Conservation (phyloP, 1,140 invertebrate species). For the Brachionus plicatilis region DNA sequence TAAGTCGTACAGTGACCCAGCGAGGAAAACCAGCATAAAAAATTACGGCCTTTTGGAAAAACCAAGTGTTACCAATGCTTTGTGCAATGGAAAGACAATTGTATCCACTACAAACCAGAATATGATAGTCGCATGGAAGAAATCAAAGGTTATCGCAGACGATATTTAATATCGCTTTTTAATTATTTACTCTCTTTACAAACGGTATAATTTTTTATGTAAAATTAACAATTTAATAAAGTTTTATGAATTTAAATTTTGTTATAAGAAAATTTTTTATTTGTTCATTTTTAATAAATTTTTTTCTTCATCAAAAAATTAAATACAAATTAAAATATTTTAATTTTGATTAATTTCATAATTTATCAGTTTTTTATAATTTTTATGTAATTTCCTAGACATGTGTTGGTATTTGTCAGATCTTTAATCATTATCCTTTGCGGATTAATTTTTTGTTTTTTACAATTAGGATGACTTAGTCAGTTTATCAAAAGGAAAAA, state of each 20-base stretch:
- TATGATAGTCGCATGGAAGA: slow-evolving; percentile 13
- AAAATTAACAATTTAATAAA: background rate
- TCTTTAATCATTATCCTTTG: no score
- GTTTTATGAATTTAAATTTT: background rate
- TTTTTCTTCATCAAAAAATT: no score
- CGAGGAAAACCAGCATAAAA: slow-evolving; percentile 37
- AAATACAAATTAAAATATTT: no score
- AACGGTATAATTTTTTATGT: background rate
- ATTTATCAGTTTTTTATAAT: no score
- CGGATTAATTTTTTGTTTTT: no score
- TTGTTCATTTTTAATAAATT: no score
- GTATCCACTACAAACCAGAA: slow-evolving; percentile 25
- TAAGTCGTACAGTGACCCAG: background rate
- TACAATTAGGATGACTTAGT: no score
- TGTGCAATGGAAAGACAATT: background rate
- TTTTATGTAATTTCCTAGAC: no score
- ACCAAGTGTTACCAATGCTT: background rate
- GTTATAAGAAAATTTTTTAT: no score
- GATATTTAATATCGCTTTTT: background rate
- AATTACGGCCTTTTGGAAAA: slow-evolving; percentile 28
- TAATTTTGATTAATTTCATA: no score
- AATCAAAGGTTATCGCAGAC: background rate
- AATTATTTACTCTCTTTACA: background rate
- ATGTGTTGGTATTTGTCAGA: no score
- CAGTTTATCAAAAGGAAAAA: no score